Conservation (phyloP, 1,140 invertebrate species). For the Elysia chlorotica region DNA sequence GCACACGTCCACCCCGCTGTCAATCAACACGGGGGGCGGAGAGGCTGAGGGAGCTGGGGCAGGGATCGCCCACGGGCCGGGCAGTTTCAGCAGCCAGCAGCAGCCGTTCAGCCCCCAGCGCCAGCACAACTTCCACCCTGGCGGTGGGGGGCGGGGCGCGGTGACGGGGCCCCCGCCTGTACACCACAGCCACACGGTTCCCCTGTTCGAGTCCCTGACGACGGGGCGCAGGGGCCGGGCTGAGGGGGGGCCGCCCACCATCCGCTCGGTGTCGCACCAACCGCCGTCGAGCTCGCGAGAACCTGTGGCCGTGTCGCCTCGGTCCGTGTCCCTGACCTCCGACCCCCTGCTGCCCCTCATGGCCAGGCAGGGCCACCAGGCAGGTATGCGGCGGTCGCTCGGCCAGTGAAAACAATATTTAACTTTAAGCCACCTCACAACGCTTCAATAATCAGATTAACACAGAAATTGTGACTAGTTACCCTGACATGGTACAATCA, state of each 20-base stretch:
- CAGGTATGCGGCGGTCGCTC: slow-evolving; percentile 1
- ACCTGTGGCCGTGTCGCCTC: slow-evolving; percentile 7
- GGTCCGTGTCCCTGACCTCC: slow-evolving; percentile 14
- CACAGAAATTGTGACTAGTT: too few species aligned
- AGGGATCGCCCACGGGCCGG: slow-evolving; percentile 1
- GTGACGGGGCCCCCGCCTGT: slow-evolving; percentile 29
- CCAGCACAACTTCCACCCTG: too few species aligned
- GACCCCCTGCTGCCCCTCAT: slow-evolving; percentile 1
- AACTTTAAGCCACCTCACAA: not conserved
- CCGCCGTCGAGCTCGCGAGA: slow-evolving; percentile 27
- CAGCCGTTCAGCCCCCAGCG: slow-evolving; percentile 20
- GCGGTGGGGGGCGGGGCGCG: too few species aligned
- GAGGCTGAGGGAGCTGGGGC: too few species aligned
- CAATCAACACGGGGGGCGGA: slow-evolving; percentile 21
- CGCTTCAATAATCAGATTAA: too few species aligned
- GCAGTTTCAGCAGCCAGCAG: slow-evolving; percentile 20
- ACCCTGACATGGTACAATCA: too few species aligned
- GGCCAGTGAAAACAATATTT: too few species aligned
- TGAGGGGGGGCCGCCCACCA: slow-evolving; percentile 31
- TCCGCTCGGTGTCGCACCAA: slow-evolving; percentile 48
- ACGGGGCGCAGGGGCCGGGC: not conserved
- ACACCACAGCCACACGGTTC: slow-evolving; percentile 47
- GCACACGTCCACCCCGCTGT: slow-evolving; percentile 30
- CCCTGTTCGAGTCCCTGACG: too few species aligned
- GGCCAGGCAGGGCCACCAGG: slow-evolving; percentile 6